Percentiles rank a stretch among this genome's conserved stretches.
Conservation (phyloP, 2,888 invertebrate genomes). For the Archaeoteleia sp. region DNA sequence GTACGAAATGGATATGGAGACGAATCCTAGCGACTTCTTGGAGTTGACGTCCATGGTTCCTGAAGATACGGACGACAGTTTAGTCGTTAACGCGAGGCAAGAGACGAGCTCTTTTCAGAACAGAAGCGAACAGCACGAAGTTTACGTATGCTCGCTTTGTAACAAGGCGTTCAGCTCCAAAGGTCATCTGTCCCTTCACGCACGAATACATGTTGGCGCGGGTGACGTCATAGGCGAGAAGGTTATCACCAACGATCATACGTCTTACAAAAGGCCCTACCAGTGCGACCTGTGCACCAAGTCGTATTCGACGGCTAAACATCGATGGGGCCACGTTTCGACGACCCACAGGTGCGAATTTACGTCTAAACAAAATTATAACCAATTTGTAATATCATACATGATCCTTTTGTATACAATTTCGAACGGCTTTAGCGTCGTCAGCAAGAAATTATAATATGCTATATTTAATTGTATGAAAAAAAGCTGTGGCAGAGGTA, state of each 20-base stretch:
- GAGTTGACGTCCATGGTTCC: conserved; percentile 70
- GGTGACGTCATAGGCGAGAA: conserved; percentile 73
- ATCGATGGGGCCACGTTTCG: conserved; percentile 75
- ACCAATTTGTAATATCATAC: no score
- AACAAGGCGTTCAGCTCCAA: conserved; percentile 75
- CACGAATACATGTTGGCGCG: conserved; percentile 73
- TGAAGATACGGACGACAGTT: conserved; percentile 60
- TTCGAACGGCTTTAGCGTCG: no score
- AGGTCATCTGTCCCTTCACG: conserved; percentile 74
- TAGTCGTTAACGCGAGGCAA: conserved; percentile 41
- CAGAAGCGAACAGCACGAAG: conserved; percentile 69
- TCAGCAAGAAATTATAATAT: no score
- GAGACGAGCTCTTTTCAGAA: conserved; percentile 50
- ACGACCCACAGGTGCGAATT: conserved; percentile 70
- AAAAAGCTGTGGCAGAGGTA: no score
- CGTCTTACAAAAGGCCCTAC: conserved; percentile 74
- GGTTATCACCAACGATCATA: conserved; percentile 73
- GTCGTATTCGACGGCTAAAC: conserved; percentile 75
- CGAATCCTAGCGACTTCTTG: conserved; percentile 72
- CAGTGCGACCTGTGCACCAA: conserved; percentile 75
- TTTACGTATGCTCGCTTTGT: conserved; percentile 73
- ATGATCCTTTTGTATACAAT: no score
- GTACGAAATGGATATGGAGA: conserved; percentile 74
- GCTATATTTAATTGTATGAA: no score
- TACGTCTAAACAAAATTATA: no score